These are phyloP conservation scores for Bugulina stolonifera DNA, from an alignment of 2,888 invertebrate genomes.

Conservation along the genomic window DNA sequence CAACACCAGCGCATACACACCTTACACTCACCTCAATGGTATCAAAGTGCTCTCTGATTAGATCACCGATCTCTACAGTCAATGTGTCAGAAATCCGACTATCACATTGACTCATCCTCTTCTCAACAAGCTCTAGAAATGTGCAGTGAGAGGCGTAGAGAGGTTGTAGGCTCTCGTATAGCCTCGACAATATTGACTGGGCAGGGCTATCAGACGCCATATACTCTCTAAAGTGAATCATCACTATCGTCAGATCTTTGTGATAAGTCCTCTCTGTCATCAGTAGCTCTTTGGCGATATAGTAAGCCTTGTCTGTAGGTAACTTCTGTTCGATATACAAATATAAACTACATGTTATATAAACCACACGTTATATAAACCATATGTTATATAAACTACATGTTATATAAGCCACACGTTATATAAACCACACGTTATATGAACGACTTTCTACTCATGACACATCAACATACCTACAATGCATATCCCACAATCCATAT, in stretches of 20 bases:
- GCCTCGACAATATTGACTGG: background rate
- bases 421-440: too few relatives aligned
- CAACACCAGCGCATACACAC: too few relatives aligned
- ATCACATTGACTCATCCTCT: slow-evolving; percentile 65
- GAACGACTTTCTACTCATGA: too few relatives aligned
- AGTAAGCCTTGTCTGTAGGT: slow-evolving; percentile 55
- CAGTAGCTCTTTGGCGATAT: slow-evolving; percentile 71
- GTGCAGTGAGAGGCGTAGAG: slow-evolving; percentile 75
- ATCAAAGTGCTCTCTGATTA: slow-evolving; percentile 59
- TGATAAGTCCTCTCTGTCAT: slow-evolving; percentile 94
- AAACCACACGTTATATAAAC: too few relatives aligned
- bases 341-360: too few relatives aligned
- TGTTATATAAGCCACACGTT: too few relatives aligned
- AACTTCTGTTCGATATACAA: too few relatives aligned
- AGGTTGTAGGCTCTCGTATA: slow-evolving; percentile 58
- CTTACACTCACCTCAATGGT: slow-evolving; percentile 31
- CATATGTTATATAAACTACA: too few relatives aligned
- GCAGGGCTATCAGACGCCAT: slow-evolving; percentile 14
- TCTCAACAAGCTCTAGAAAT: slow-evolving; percentile 72
- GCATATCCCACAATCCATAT: too few relatives aligned
- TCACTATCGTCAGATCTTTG: slow-evolving; percentile 66
- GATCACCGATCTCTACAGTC: slow-evolving; percentile 61
- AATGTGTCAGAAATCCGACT: background rate
- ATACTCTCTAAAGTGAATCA: slow-evolving; percentile 26
- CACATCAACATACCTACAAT: too few relatives aligned